Evolutionary conservation across 2,888 invertebrate species (phyloP).

Genomic region (Melipona beecheii): DNA sequence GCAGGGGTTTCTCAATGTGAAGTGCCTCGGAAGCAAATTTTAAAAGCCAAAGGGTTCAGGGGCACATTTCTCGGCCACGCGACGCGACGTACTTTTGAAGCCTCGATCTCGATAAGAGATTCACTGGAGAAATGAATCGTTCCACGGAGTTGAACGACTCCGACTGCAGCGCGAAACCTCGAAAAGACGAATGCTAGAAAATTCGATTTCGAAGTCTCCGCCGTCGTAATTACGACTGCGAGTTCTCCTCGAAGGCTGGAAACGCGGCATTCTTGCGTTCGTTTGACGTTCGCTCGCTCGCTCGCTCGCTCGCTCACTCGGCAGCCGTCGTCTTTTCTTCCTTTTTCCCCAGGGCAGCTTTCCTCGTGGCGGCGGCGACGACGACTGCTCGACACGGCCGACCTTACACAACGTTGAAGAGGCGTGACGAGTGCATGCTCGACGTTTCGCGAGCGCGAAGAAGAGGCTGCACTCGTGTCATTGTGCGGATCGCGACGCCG

Average conservation of each 20-base stretch:
- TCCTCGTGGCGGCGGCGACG: background rate
- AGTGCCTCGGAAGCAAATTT: too few species aligned
- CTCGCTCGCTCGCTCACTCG: conserved; percentile 41
- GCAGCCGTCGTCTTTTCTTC: background rate
- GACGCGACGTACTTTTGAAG: background rate
- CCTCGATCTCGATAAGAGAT: conserved; percentile 11
- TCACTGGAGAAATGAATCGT: conserved; percentile 30
- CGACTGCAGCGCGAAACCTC: background rate
- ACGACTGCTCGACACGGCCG: conserved; percentile 14
- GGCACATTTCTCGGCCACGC: background rate
- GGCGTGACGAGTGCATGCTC: conserved; percentile 61
- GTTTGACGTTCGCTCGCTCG: conserved; percentile 28
- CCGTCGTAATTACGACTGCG: conserved; percentile 46
- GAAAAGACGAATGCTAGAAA: conserved; percentile 11
- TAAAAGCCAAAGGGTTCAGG: too few species aligned
- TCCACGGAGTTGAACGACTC: conserved; percentile 26
- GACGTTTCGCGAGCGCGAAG: conserved; percentile 63
- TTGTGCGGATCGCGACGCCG: conserved; percentile 44
- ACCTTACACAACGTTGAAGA: conserved; percentile 43
- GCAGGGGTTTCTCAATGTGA: too few species aligned
- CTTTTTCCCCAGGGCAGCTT: background rate
- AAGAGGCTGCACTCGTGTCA: conserved; percentile 50
- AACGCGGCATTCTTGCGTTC: conserved; percentile 12
- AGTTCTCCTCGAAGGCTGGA: background rate
- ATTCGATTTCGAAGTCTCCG: conserved; percentile 31